Percentiles rank a stretch among this genome's conserved stretches.
Conservation (phyloP, 2,888 invertebrate species). For the Amphipoea lucens region DNA sequence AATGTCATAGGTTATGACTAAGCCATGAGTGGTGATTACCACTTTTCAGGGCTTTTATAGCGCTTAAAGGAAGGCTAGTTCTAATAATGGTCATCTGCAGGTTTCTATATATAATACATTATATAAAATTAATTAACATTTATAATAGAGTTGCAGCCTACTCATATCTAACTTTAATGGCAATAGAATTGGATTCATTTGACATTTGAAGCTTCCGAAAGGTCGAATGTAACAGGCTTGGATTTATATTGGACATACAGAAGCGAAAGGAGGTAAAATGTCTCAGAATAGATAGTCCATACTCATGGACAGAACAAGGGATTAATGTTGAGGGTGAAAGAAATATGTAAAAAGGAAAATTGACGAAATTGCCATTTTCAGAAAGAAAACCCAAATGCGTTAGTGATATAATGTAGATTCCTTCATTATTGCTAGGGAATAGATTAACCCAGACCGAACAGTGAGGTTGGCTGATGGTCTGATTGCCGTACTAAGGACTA, state of each 20-base stretch:
- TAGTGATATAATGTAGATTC: neutral
- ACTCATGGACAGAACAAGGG: neutral
- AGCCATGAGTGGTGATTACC: neutral
- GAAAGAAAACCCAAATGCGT: neutral
- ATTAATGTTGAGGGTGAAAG: neutral
- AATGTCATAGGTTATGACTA: neutral
- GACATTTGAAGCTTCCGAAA: slow-evolving; percentile 50
- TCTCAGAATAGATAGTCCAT: neutral
- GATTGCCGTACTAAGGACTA: neutral
- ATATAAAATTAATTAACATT: slow-evolving; percentile 43
- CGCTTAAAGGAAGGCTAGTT: slow-evolving; percentile 1
- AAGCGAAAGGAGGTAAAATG: slow-evolving; percentile 26
- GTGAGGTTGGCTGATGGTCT: neutral
- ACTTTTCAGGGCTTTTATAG: neutral
- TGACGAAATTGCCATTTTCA: neutral
- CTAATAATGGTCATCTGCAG: neutral
- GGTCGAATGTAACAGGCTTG: slow-evolving; percentile 17
- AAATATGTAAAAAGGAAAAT: neutral
- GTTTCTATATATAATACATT: neutral
- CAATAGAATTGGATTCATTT: slow-evolving; percentile 24
- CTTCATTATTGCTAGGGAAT: neutral
- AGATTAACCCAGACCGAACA: neutral
- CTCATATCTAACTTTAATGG: slow-evolving; percentile 34
- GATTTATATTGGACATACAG: slow-evolving; percentile 28
- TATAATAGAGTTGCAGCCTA: slow-evolving; percentile 39